Evolutionary conservation across 2,113 vertebrate genomes (phyloP).

Genomic region (Triplophysa siluroides): DNA sequence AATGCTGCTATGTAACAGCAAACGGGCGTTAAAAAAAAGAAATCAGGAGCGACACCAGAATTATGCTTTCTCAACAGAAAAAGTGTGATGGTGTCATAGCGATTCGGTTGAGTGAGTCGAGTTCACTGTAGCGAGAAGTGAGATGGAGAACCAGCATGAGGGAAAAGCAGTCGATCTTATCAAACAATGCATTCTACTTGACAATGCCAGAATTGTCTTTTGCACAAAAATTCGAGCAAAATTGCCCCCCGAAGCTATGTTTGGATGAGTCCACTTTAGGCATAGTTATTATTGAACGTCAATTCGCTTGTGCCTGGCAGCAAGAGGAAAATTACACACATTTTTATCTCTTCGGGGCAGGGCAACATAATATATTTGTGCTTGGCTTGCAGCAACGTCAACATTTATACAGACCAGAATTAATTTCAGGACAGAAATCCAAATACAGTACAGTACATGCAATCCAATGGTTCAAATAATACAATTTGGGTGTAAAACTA

Average conservation of each 20-base stretch:
- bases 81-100: no score
- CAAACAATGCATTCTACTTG: not conserved
- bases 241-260: slow-evolving; percentile 14
- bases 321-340: not conserved
- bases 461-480: not conserved
- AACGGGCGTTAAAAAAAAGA: no score
- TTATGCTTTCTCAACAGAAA: no score
- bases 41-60: no score
- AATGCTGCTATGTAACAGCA: no score
- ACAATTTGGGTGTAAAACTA: no score
- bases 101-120: no score
- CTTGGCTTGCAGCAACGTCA: not conserved
- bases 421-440: not conserved
- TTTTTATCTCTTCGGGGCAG: not conserved
- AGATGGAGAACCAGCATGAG: not conserved
- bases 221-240: slow-evolving; percentile 10
- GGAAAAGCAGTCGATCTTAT: not conserved
- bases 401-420: not conserved
- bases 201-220: not conserved
- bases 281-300: slow-evolving; percentile 32
- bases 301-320: not conserved
- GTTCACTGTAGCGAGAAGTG: no score
- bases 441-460: not conserved
- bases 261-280: slow-evolving; percentile 22
- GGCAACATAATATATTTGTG: not conserved